These are phyloP conservation scores for Periphyllus acericola DNA, from an alignment of 2,888 invertebrate species.

Conservation along the genomic window DNA sequence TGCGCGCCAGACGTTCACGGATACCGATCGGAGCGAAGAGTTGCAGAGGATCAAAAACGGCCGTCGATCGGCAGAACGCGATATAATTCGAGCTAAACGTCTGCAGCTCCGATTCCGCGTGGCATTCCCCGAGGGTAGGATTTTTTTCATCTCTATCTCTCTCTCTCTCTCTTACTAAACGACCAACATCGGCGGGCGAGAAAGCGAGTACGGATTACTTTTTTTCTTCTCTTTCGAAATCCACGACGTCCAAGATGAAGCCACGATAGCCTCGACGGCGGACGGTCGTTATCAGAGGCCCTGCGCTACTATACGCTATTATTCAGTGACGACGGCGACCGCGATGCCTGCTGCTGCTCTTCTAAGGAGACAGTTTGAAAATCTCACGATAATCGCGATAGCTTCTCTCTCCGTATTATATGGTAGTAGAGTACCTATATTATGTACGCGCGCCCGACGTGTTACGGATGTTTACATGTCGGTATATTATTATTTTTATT, in stretches of 20 bases:
- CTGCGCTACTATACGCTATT: neutral
- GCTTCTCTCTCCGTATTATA: neutral
- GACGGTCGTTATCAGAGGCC: neutral
- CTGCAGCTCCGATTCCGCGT: neutral
- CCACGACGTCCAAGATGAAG: slow-evolving; percentile 5
- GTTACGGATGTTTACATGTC: neutral
- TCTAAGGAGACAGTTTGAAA: slow-evolving; percentile 34
- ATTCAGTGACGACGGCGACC: slow-evolving; percentile 8
- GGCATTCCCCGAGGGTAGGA: neutral
- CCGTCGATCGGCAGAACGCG: neutral
- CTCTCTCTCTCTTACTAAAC: neutral
- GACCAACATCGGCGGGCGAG: slow-evolving; percentile 4
- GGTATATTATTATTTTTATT: neutral
- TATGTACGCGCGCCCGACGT: neutral
- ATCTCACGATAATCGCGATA: slow-evolving; percentile 36
- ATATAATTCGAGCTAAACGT: neutral
- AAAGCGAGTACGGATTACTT: neutral
- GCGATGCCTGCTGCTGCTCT: neutral
- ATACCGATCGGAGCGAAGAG: neutral
- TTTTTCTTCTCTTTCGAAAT: neutral
- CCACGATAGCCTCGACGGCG: slow-evolving; percentile 9
- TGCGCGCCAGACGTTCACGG: neutral
- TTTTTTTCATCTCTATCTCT: too few relatives aligned
- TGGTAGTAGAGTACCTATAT: neutral
- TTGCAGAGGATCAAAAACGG: neutral